Evolutionary conservation across 2,113 vertebrate species (phyloP).

Genomic region (Sterrhoptilus dennistouni): DNA sequence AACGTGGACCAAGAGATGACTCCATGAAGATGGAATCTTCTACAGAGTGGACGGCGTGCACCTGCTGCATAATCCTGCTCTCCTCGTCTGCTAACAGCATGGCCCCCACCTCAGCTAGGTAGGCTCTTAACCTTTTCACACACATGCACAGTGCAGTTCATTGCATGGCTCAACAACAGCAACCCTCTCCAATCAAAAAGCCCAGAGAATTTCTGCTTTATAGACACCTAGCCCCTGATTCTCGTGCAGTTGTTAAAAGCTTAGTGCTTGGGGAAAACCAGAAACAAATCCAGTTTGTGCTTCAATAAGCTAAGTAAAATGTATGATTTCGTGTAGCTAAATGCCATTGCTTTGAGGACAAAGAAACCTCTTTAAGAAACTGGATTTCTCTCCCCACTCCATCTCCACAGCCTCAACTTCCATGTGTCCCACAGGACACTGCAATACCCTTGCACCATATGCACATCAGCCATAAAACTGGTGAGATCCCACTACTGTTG

Average conservation of each 20-base stretch:
- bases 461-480: background rate
- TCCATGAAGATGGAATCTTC: conserved; percentile 91
- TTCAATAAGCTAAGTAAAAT: background rate
- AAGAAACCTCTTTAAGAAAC: background rate
- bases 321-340: background rate
- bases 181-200: conserved; percentile 55
- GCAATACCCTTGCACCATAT: background rate
- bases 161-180: conserved; percentile 60
- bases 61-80: conserved; percentile 84
- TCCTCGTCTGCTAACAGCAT: conserved; percentile 82
- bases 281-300: background rate
- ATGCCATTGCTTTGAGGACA: background rate
- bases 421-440: background rate
- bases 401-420: background rate
- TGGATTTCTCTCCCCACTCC: background rate
- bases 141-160: conserved; percentile 79
- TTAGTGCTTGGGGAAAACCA: background rate
- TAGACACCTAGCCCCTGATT: background rate
- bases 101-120: conserved; percentile 80
- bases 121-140: conserved; percentile 83
- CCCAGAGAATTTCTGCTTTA: background rate
- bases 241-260: conserved; percentile 34
- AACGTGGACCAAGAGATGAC: conserved; percentile 79
- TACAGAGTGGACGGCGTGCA: conserved; percentile 80
- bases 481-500: background rate